Conservation (phyloP, 2,797 vertebrate species). For the Microchirus variegatus region DNA sequence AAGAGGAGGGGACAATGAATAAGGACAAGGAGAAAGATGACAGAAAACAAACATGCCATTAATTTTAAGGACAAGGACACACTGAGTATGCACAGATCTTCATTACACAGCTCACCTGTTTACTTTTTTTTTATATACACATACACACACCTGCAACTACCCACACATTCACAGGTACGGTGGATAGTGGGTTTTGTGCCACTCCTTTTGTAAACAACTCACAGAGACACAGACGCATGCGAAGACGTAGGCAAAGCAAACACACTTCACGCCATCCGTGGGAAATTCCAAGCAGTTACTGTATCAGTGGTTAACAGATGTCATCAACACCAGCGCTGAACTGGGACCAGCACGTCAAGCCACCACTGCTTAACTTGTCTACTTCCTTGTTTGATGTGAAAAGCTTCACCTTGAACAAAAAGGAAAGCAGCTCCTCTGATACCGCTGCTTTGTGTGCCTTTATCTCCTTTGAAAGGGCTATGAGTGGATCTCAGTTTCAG, state of each 20-base stretch:
- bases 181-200: conserved; percentile 20
- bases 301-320: conserved; percentile 63
- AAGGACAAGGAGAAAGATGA: neutral
- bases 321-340: conserved; percentile 10
- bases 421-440: conserved; percentile 24
- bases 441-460: neutral
- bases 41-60: neutral
- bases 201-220: conserved; percentile 75
- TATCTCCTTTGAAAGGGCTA: conserved; percentile 13
- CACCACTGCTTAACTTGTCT: conserved; percentile 14
- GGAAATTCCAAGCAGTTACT: conserved; percentile 57
- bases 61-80: conserved; percentile 8
- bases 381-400: conserved; percentile 17
- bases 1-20: neutral
- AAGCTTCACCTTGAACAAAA: neutral
- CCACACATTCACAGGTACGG: conserved; percentile 24
- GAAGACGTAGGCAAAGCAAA: conserved; percentile 53
- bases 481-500: conserved; percentile 10
- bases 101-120: conserved; percentile 38
- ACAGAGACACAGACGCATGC: conserved; percentile 5
- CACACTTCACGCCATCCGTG: conserved; percentile 47
- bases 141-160: conserved; percentile 23
- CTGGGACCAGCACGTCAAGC: conserved; percentile 22
- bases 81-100: conserved; percentile 10
- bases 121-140: conserved; percentile 31